Evolutionary conservation across 2,113 vertebrate species (phyloP).

Genomic region (Lamprotornis superbus): DNA sequence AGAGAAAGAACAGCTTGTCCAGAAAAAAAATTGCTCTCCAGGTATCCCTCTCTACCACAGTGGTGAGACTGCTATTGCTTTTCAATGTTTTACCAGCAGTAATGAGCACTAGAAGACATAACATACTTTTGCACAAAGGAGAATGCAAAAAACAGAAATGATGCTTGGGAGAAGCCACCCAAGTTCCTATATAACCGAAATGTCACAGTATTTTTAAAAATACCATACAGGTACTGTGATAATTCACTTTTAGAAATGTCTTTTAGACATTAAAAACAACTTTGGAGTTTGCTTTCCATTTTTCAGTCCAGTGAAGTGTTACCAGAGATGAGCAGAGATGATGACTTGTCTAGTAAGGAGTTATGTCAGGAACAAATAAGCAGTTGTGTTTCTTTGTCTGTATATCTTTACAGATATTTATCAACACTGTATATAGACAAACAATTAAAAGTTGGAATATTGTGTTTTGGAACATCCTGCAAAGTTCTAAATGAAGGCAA

Average conservation of each 20-base stretch:
- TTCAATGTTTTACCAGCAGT: neutral
- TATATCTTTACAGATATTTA: neutral
- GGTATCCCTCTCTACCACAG: neutral
- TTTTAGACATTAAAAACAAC: neutral
- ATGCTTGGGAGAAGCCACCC: neutral
- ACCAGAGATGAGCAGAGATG: neutral
- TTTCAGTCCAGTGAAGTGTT: neutral
- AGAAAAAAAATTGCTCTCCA: neutral
- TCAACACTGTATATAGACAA: neutral
- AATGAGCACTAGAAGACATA: neutral
- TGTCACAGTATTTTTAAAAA: neutral
- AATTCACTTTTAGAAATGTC: neutral
- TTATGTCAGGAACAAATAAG: neutral
- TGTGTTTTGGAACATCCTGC: neutral
- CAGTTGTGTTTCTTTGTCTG: neutral
- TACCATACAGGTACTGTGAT: neutral
- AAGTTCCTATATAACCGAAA: neutral
- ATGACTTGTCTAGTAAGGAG: neutral
- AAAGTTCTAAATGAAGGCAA: neutral
- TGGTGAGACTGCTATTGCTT: neutral
- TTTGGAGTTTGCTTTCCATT: neutral
- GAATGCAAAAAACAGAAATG: neutral
- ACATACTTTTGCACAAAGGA: neutral
- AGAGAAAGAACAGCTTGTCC: neutral
- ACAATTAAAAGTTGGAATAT: neutral